Conservation (phyloP, 1,140 invertebrate genomes). For the Ceratosolen solmsi region DNA sequence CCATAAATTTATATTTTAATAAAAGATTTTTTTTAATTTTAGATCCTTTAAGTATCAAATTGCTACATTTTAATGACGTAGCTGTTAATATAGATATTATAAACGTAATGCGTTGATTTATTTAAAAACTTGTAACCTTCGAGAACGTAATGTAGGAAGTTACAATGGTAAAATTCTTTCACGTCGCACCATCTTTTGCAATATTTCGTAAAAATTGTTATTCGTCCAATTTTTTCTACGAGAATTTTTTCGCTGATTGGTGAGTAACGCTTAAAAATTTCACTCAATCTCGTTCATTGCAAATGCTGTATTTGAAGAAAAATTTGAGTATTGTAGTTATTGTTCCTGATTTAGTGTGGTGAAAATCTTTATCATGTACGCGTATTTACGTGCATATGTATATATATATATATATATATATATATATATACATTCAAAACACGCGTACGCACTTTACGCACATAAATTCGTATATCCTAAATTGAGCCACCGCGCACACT, state of each 20-base stretch:
- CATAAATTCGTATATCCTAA: conserved; percentile 35
- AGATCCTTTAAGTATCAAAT: background rate
- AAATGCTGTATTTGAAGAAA: background rate
- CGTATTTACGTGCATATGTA: background rate
- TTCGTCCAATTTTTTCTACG: background rate
- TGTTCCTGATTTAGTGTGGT: background rate
- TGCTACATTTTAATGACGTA: background rate
- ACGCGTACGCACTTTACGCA: background rate
- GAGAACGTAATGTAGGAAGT: background rate
- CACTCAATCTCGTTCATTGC: background rate
- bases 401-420: background rate
- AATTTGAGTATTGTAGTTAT: background rate
- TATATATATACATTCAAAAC: conserved; percentile 6
- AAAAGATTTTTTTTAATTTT: background rate
- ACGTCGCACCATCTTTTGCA: background rate
- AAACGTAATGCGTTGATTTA: background rate
- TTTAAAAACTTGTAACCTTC: background rate
- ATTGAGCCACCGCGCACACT: conserved; percentile 43
- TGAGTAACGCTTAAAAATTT: background rate
- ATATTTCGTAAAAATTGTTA: background rate
- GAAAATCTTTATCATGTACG: conserved; percentile 2
- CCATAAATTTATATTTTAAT: background rate
- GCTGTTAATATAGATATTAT: background rate
- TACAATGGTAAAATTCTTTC: background rate
- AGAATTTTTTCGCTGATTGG: background rate